phyloP scores from a whole-genome alignment of 2,797 vertebrate genomes.

The Liasis olivaceus region DNA sequence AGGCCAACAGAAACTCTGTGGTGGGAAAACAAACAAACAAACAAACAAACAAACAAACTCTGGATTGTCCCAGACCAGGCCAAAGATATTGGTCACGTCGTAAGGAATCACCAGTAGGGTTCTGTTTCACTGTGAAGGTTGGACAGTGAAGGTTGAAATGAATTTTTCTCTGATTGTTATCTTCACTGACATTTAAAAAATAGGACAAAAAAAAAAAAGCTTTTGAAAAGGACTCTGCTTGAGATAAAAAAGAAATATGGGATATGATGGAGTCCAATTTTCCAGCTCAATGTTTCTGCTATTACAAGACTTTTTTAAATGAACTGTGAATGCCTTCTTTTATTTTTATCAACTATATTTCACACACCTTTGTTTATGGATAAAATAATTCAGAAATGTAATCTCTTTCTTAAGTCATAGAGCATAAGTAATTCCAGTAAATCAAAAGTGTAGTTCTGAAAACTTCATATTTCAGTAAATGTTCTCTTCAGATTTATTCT shows the following conservation, averaged over 20 bases:
- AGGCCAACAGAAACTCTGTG: background rate
- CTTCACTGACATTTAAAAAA: conserved; percentile 13
- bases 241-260: conserved; percentile 32
- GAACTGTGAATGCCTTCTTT: conserved; percentile 54
- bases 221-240: conserved; percentile 1
- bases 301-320: conserved; percentile 46
- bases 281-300: conserved; percentile 49
- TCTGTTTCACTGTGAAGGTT: background rate
- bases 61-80: background rate
- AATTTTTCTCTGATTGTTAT: conserved; percentile 26
- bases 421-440: conserved; percentile 30
- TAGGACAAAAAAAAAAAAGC: conserved; percentile 3
- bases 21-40: background rate
- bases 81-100: background rate
- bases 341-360: conserved; percentile 65
- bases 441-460: conserved; percentile 39
- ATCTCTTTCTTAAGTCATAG: conserved; percentile 42
- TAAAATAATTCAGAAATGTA: conserved; percentile 50
- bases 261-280: conserved; percentile 54
- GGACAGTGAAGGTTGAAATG: background rate
- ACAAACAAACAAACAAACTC: background rate
- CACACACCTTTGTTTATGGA: conserved; percentile 49
- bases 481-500: background rate
- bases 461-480: conserved; percentile 9
- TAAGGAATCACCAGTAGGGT: background rate